Base-by-base conservation (phyloP, 2,113 vertebrate genomes). In the Salvelinus sp. region DNA sequence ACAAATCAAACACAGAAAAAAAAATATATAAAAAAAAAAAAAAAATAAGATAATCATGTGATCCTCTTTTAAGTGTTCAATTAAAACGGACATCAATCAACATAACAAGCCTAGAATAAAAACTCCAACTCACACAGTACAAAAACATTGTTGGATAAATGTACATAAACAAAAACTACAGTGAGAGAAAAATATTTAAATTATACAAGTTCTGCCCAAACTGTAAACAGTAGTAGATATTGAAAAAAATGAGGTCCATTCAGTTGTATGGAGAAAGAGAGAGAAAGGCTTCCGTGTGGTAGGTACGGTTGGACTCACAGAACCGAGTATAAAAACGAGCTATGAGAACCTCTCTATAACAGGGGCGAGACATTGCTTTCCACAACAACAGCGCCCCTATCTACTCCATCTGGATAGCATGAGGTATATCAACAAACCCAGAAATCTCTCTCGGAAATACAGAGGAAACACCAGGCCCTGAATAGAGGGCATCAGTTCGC, bases 151-250 rank as follows among this genome's bases (percentile, higher is more conserved):
- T 20, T 28, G 70, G 22, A 85, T 54, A 95, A 95, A 85, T 95
- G 94, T 96, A 97, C 96, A 97, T 96, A 96, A 96, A 92, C 92
- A 91, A 92, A 68, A 90, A 96, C 94, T 96, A 97, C 94, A 97
- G 94, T 95, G 95, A 96, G 96, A 97, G 95, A 97, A 96, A 96
- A 97, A 96, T 95, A 96, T 95, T 88, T 95, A 97, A 96, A 96
- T 97, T 95, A 96, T 97, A 98, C 94, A 96, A 94, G 86, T 95
- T 95, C 94, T 93, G 93, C 96, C 50, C 94, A 96, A 97, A 96
- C 95, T 98, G 97, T 99, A 99, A 98, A 99, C 97, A 97, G 96
- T 96, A 97, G 96, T 96, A 96, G 86, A 91, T 97, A 96, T 97
- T 96, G 95, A 96, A 97, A 96, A 96, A 97, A 97, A 96, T 96